Percentiles rank a stretch among this genome's conserved stretches.
phyloP scores from a whole-genome alignment of 2,888 invertebrate genomes.

The Oscheius sp. region DNA sequence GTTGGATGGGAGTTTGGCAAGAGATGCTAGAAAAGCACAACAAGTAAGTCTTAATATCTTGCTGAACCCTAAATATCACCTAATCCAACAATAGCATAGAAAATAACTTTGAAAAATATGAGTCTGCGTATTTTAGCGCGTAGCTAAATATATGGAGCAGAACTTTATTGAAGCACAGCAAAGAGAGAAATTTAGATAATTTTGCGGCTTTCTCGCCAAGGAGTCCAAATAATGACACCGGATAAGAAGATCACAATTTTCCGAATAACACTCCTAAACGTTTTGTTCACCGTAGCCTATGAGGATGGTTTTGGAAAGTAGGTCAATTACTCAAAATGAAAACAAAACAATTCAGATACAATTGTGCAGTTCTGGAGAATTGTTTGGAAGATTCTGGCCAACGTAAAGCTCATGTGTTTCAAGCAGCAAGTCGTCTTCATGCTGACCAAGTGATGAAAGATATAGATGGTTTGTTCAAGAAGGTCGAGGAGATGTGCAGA shows the following conservation, averaged over 20 bases:
- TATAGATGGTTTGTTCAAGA: conserved; percentile 12
- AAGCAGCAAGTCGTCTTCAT: background rate
- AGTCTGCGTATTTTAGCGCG: too few relatives aligned
- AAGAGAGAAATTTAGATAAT: conserved; percentile 21
- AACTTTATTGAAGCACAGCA: background rate
- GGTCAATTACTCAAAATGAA: background rate
- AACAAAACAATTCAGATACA: conserved; percentile 10
- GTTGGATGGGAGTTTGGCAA: conserved; percentile 34
- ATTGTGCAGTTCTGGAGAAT: conserved; percentile 7
- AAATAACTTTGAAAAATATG: background rate
- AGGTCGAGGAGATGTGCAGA: conserved; percentile 13
- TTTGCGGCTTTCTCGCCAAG: conserved; percentile 37
- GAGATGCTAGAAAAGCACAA: conserved; percentile 6
- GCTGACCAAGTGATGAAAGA: conserved; percentile 1
- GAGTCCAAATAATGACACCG: conserved; percentile 33
- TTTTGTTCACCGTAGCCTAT: conserved; percentile 31
- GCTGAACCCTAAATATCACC: too few relatives aligned
- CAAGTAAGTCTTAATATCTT: conserved; percentile 5
- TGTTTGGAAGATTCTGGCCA: background rate
- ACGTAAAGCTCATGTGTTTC: conserved; percentile 20
- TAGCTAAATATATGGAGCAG: background rate
- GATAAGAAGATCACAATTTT: conserved; percentile 16
- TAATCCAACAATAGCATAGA: too few relatives aligned
- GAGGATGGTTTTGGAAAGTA: conserved; percentile 41
- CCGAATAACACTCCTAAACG: conserved; percentile 38